phyloP scores from a whole-genome alignment of 1,140 invertebrate genomes.

The Thaumetopoea pityocampa region DNA sequence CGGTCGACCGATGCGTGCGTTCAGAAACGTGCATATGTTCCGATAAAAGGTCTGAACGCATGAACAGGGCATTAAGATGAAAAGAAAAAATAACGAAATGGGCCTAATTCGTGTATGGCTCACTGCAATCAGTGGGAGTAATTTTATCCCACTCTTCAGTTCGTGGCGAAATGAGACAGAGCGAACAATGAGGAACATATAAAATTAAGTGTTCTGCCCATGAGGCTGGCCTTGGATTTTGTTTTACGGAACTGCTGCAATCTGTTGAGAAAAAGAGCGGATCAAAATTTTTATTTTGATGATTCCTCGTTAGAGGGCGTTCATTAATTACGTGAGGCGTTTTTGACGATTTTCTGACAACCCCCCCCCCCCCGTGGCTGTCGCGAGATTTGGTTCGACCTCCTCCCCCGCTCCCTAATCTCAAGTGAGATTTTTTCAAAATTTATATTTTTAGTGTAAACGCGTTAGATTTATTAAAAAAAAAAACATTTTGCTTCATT shows the following conservation, averaged over 20 bases:
- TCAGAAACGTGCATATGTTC: conserved; percentile 58
- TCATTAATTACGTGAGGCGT: too few species aligned
- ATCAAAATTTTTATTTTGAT: conserved; percentile 40
- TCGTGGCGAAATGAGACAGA: conserved; percentile 22
- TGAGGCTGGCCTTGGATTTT: conserved; percentile 50
- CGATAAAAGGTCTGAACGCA: conserved; percentile 64
- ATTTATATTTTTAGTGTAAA: too few species aligned
- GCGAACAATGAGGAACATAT: conserved; percentile 47
- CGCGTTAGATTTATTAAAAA: too few species aligned
- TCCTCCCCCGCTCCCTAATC: too few species aligned
- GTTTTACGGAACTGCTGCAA: conserved; percentile 54
- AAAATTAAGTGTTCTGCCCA: conserved; percentile 57
- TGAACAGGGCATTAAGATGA: conserved; percentile 63
- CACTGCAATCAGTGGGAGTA: conserved; percentile 60
- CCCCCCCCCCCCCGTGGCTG: too few species aligned
- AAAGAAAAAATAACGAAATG: conserved; percentile 52
- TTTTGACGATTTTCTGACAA: too few species aligned
- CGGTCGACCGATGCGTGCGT: conserved; percentile 61
- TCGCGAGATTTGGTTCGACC: too few species aligned
- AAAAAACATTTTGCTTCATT: too few species aligned
- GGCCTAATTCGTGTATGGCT: conserved; percentile 66
- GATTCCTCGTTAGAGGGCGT: conserved; percentile 17
- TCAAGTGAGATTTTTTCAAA: too few species aligned
- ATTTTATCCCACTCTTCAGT: conserved; percentile 42
- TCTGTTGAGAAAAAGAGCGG: conserved; percentile 53